Percentiles rank a stretch among this genome's conserved stretches.
phyloP scores from a whole-genome alignment of 2,888 invertebrate species.

The Oxystoma pomonae region DNA sequence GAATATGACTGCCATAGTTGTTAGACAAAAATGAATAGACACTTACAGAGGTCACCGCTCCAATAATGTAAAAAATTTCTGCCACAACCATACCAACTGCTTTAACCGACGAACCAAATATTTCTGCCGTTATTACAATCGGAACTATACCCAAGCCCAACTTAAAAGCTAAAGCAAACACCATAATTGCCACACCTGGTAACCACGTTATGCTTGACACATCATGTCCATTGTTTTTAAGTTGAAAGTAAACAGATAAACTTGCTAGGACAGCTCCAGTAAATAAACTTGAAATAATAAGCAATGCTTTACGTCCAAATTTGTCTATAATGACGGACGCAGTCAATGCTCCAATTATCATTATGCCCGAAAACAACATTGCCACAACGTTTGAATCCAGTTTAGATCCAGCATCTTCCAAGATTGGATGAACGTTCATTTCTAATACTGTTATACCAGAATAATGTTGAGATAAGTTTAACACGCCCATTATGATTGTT shows the following conservation, averaged over 20 bases:
- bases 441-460: conserved; percentile 43
- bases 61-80: conserved; percentile 28
- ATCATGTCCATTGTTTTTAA: conserved; percentile 35
- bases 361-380: conserved; percentile 41
- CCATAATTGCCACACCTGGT: conserved; percentile 40
- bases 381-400: conserved; percentile 35
- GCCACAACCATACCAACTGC: conserved; percentile 36
- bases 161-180: conserved; percentile 39
- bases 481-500: conserved; percentile 40
- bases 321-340: conserved; percentile 40
- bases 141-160: conserved; percentile 42
- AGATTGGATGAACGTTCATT: conserved; percentile 44
- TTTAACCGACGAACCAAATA: conserved; percentile 41
- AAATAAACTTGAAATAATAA: conserved; percentile 37
- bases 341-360: conserved; percentile 38
- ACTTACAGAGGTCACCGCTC: conserved; percentile 28
- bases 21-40: conserved; percentile 27
- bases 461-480: conserved; percentile 43
- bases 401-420: conserved; percentile 39
- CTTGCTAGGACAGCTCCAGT: conserved; percentile 38
- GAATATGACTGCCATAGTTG: conserved; percentile 27
- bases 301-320: conserved; percentile 39
- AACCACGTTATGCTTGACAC: conserved; percentile 37
- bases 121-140: conserved; percentile 40
- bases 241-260: conserved; percentile 40